Evolutionary conservation across 2,797 vertebrate genomes (phyloP), one percentile per base, ranked within the genome.

Genomic region (Anomalospiza imberbis): DNA sequence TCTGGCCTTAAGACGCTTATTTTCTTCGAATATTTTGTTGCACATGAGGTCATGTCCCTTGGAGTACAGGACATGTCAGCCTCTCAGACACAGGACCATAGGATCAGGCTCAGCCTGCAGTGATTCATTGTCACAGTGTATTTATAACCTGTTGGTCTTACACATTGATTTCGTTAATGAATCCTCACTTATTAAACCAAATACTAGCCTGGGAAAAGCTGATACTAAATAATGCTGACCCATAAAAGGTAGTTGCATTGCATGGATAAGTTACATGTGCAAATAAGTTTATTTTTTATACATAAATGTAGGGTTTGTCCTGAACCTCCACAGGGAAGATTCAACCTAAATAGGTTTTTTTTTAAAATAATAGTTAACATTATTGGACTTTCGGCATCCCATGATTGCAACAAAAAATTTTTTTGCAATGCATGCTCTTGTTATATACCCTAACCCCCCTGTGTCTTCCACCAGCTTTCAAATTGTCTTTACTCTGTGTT

Each of bases 1-100:
- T 65, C 88, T 95, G 92, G 90, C 94, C 45, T 65, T 95, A 93
- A 95, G 97, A 94, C 92, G 92, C 19, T 40, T 93, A 60, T 16
- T 97, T 97, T 96, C 96, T 95, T 97, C 85, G 94, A 92, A 92
- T 96, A 90, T 96, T 96, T 96, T 91, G 88, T 96, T 96, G 94
- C 94, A 94, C 90, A 55, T 96, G 86, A 91, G 78, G 48, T 96
- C 92, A n/a, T 89, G 80, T 94, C 95, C 93, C 92, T 95, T 81
- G 73, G 87, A 95, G 92, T 88, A 70, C 87, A 84, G 88, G 42
- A 77, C 53, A 78, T 83, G 93, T 47, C 78, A 80, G 71, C 68
- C 71, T 91, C 62, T 70, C 54, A 88, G 91, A 85, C 72, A 50
- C 84, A 65, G 73, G 44, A 68, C 42, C n/a, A 28, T 17, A 86